Conservation (phyloP, 2,797 vertebrate species). For the Poeciliopsis paucimaculata region DNA sequence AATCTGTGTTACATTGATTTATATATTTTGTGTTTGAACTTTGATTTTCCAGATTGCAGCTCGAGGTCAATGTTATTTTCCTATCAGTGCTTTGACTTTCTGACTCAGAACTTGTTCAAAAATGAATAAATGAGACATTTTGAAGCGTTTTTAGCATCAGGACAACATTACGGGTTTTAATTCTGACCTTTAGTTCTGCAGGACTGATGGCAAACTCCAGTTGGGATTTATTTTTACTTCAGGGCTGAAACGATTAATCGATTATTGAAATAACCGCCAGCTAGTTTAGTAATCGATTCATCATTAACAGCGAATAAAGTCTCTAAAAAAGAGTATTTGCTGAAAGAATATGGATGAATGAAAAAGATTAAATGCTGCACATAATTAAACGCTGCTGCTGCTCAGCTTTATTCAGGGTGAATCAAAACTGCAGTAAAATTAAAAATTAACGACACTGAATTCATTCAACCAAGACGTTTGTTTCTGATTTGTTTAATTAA, state of each 20-base stretch:
- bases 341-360: too few relatives aligned
- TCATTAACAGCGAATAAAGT: too few relatives aligned
- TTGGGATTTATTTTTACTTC: background rate
- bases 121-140: background rate
- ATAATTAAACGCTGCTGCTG: too few relatives aligned
- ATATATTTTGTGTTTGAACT: background rate
- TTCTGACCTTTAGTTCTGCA: background rate
- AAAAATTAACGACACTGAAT: background rate
- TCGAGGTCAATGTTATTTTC: background rate
- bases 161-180: background rate
- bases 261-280: too few relatives aligned
- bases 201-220: background rate
- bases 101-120: background rate
- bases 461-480: background rate
- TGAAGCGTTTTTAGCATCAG: background rate
- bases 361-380: too few relatives aligned
- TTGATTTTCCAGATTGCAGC: background rate
- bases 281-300: too few relatives aligned
- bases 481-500: background rate
- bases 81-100: background rate
- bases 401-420: too few relatives aligned
- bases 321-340: too few relatives aligned
- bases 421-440: background rate
- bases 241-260: too few relatives aligned
- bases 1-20: background rate